Evolutionary conservation across 2,113 vertebrate genomes (phyloP), one percentile per base, ranked within the genome.

Genomic region (Chaetodon trifascialis): DNA sequence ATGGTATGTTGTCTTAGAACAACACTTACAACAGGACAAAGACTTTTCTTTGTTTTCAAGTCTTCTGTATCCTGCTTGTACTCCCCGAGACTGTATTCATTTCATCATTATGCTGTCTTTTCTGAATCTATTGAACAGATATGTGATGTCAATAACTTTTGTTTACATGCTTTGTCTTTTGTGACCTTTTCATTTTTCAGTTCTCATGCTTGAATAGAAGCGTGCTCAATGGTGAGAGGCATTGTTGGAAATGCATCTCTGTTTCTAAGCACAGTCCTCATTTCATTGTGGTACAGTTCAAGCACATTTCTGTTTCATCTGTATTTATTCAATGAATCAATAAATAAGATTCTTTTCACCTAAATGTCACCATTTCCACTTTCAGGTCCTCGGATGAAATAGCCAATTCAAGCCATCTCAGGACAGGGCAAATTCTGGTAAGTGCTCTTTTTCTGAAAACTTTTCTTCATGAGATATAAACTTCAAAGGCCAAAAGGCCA

Each of bases 311-410:
- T 47, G 12, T 71, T 79, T 52, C 1, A 38, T 69, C 9, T 7
- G 9, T 36, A 9, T 65, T 69, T 15, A 52, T 55, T 56, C 1
- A 49, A 4, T 23, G 0, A 67, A 36, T 72, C 14, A 44, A 11
- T 11, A 17, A 12, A 55, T 11, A 30, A 36, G 1, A 40, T 19
- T 19, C 1, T 46, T 62, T 69, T 62, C n/a, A 46, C 40, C 30
- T 4, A 0, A 42, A 42, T 40, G 11, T 81, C 19, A 70, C 1
- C 5, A 44, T 0, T 71, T 74, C 17, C 7, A 10, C 23, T 86
- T 77, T 58, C 73, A 88, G 87, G 47, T 77, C 46, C 4, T 47
- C 55, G 1, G 16, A 54, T 21, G 34, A 76, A 75, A 40, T 19
- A 62, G 12, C n/a, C 0, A 1, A 54, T 44, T 60, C 60, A 30